These are phyloP conservation scores for Blastobasis adustella DNA, from an alignment of 2,888 invertebrate species.

Conservation along the genomic window DNA sequence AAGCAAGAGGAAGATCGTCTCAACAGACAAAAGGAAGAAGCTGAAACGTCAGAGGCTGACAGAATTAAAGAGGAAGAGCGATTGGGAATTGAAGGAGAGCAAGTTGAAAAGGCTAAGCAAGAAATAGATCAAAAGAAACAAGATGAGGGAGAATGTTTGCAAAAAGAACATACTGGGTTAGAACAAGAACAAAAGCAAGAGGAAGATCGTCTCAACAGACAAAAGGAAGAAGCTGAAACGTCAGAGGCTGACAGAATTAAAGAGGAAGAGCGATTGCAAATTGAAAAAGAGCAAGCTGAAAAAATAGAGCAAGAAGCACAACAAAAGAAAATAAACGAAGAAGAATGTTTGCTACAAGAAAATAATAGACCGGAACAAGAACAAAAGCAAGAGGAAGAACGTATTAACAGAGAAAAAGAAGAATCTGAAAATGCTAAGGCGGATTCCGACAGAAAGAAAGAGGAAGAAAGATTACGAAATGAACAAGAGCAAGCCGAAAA, in stretches of 20 bases:
- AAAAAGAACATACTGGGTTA: slow-evolving; percentile 2
- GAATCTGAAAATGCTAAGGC: slow-evolving; percentile 5
- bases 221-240: slow-evolving; percentile 10
- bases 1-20: slow-evolving; percentile 11
- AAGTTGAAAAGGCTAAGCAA: slow-evolving; percentile 1
- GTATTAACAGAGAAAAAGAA: slow-evolving; percentile 1
- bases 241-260: too few species aligned
- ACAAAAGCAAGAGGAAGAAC: slow-evolving; percentile 2
- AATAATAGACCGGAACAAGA: neutral
- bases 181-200: slow-evolving; percentile 11
- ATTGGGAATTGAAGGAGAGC: slow-evolving; percentile 1
- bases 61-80: slow-evolving; percentile 1
- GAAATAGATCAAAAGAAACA: neutral
- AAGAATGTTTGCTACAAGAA: neutral
- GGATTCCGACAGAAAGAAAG: neutral
- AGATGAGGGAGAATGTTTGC: neutral
- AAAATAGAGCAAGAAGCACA: neutral
- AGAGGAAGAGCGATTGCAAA: neutral
- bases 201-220: slow-evolving; percentile 7
- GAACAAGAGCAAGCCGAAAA: neutral
- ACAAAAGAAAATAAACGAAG: slow-evolving; percentile 7
- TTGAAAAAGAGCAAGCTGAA: neutral
- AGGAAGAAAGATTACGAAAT: neutral
- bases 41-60: slow-evolving; percentile 12
- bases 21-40: slow-evolving; percentile 9